Conservation (phyloP, 2,888 invertebrate species). For the Melanargia galathea region DNA sequence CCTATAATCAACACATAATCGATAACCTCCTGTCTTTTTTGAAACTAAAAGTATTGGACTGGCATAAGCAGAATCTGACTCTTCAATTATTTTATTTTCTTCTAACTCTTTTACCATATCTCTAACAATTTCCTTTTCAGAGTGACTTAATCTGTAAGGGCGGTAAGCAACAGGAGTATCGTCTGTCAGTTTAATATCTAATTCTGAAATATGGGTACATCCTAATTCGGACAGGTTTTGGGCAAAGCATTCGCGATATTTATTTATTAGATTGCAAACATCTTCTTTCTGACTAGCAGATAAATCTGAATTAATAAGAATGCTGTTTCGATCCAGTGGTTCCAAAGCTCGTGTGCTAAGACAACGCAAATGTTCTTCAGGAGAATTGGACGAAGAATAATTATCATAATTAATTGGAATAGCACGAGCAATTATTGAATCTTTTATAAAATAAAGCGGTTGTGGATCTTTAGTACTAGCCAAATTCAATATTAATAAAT, state of each 20-base stretch:
- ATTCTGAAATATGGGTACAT: background rate
- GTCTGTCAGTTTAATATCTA: background rate
- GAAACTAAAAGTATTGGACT: constrained; percentile 1
- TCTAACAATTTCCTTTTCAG: background rate
- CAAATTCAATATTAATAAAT: too few species aligned
- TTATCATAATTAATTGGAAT: background rate
- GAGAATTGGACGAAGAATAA: background rate
- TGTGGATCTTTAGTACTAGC: too few species aligned
- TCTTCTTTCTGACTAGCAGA: background rate
- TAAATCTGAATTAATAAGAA: background rate
- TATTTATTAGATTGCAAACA: background rate
- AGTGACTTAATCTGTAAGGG: background rate
- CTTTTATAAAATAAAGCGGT: too few species aligned
- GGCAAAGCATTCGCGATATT: background rate
- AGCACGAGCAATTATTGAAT: too few species aligned
- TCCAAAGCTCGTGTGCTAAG: background rate
- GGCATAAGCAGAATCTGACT: background rate
- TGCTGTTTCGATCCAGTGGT: background rate
- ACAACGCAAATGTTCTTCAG: background rate
- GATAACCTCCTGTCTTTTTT: background rate
- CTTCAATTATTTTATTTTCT: constrained; percentile 1
- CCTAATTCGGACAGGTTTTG: background rate
- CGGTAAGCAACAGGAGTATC: background rate
- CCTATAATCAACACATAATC: constrained; percentile 12
- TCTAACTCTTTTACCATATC: background rate